Evolutionary conservation across 2,888 invertebrate species (phyloP), one percentile per base, ranked within the genome.

Genomic region (Euclidia mi): DNA sequence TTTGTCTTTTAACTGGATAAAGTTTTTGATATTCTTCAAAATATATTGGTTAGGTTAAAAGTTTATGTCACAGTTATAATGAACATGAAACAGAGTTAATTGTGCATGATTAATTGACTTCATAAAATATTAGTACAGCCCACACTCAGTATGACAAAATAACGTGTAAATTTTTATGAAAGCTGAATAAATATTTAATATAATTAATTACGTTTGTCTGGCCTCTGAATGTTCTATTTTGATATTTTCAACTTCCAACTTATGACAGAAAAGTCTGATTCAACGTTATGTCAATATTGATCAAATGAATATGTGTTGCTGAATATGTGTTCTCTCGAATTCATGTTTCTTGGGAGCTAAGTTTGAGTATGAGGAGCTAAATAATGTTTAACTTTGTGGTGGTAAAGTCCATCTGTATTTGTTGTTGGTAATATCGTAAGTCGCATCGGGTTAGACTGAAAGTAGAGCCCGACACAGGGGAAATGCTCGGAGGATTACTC

Each of bases 161-260:
- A 32, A 7, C 17, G 3, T n/a, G 9, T 12, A 32, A n/a, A 20
- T 14, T 41, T 17, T 32, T 41, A 15, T 28, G 12, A 44, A 41
- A 44, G 17, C 14, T 44, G 20, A 44, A 20, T 40, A 43, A 37
- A 62, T 35, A 35, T 57, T 51, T 43, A 31, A 11, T 37, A 47
- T 47, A 34, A 34, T 34, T 44, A 37, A 37, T 18, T 17, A 18
- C 37, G n/a, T 35, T 37, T 18, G 15, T 37, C 17, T 10, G 31
- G 18, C n/a, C 7, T 15, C 15, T 15, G 17, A 18, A 18, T 15
- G 9, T 15, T 10, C n/a, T 17, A 17, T 37, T 37, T 37, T 17
- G 15, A 18, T 15, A n/a, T 15, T 3, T n/a, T n/a, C n/a, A 0
- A 10, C 3, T 18, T 10, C 15, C 15, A 17, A 6, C 6, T 6